Evolutionary conservation across 1,140 invertebrate species (phyloP), one percentile per base, ranked within the genome.

Genomic region (Papilio aristodemus): DNA sequence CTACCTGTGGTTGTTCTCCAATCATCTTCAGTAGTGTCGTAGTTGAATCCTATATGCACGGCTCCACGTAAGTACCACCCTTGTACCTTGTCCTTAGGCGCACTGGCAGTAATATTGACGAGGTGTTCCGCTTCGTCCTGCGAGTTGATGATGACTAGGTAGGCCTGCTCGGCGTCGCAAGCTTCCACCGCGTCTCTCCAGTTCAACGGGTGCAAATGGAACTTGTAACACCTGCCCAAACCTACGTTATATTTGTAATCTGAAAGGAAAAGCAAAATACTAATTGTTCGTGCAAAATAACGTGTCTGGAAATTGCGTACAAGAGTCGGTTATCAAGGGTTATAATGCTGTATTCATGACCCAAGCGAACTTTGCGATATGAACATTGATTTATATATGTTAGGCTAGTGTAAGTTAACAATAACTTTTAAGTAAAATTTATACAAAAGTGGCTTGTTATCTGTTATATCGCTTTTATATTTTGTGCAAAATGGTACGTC

Each of bases 151-250:
- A 86, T 68, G 0, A 81, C 81, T 13, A 89, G 54, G 41, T 83
- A 81, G 0, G 83, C 79, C 39, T 77, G 71, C 68, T 89, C 86
- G 0, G 72, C 66, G 11, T 60, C 67, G 70, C 86, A 89, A 0
- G 72, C 63, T 0, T 62, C 69, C 54, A 76, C 71, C 3, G 86
- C 86, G 0, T 82, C 78, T 0, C 69, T 71, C 84, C 84, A 89
- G 19, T 70, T 85, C 63, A 39, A 70, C 7, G 75, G 76, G 0
- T 68, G 71, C 8, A 78, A 41, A 25, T 89, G 84, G 70, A 86
- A 80, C 67, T 89, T 89, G 72, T 87, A 86, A 54, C 80, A 85
- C 54, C 69, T 79, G 7, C 74, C 74, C 10, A 77, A 41, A 3
- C 32, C 59, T 32, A 74, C 46, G 19, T 71, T 72, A 41, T 74